Percentiles rank a stretch among this genome's conserved stretches.
Evolutionary conservation across 2,888 invertebrate species (phyloP).

Genomic region (Hydrotaea diabolus): DNA sequence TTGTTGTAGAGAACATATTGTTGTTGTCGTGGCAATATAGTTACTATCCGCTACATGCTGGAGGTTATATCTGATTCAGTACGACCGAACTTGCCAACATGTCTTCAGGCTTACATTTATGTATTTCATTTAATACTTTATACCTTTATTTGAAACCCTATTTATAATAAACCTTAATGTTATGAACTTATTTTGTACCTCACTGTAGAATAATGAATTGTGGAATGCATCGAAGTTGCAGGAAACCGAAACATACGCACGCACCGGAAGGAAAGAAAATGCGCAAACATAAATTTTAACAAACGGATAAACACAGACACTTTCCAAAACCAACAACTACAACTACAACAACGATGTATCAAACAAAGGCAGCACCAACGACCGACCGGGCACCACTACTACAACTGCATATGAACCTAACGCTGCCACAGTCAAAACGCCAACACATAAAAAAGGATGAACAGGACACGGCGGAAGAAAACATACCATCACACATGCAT

Average conservation of each 20-base stretch:
- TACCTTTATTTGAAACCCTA: too few species aligned
- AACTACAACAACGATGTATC: not conserved
- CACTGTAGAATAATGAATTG: too few species aligned
- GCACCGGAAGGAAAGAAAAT: conserved; percentile 71
- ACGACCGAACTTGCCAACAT: too few species aligned
- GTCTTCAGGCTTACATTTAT: too few species aligned
- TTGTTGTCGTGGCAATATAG: too few species aligned
- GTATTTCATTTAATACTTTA: too few species aligned
- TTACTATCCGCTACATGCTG: too few species aligned
- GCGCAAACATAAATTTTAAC: conserved; percentile 74
- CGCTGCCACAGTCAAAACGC: conserved; percentile 19
- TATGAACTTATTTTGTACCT: too few species aligned
- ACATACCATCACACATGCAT: conserved; percentile 21
- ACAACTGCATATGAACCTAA: not conserved
- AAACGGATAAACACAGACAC: conserved; percentile 73
- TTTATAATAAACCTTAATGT: too few species aligned
- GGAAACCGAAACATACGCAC: conserved; percentile 57
- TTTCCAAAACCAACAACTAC: conserved; percentile 25
- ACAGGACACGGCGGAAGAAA: conserved; percentile 24
- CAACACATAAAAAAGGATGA: conserved; percentile 43
- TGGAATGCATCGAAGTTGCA: not conserved
- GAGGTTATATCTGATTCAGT: too few species aligned
- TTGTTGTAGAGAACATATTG: too few species aligned
- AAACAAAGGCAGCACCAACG: not conserved
- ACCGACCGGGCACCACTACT: not conserved